phyloP scores from a whole-genome alignment of 2,797 vertebrate species.

The Sebastes oblongus region DNA sequence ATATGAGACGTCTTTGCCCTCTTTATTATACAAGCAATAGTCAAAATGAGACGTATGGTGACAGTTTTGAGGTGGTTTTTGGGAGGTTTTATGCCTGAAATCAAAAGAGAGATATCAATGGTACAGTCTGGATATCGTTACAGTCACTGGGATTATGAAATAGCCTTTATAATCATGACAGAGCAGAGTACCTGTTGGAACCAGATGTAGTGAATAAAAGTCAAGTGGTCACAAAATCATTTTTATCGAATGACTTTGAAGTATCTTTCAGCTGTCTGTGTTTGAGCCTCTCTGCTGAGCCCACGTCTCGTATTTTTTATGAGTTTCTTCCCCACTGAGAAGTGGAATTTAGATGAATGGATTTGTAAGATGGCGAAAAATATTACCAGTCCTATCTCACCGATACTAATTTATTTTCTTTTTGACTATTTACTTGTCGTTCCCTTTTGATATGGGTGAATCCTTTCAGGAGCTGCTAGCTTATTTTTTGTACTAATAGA shows the following conservation, averaged over 20 bases:
- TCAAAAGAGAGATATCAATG: conserved; percentile 12
- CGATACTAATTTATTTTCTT: neutral
- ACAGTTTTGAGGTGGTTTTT: neutral
- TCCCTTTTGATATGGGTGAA: neutral
- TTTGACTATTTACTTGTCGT: neutral
- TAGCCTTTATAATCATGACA: conserved; percentile 21
- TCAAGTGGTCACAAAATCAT: conserved; percentile 39
- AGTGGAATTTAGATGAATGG: neutral
- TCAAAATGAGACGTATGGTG: neutral
- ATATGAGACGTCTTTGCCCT: neutral
- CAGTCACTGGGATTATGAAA: neutral
- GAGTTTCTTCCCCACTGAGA: neutral
- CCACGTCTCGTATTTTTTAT: conserved; percentile 14
- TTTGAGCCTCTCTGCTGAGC: neutral
- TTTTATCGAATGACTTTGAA: conserved; percentile 13
- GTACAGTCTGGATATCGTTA: neutral
- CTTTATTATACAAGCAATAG: conserved; percentile 10
- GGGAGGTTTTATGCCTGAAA: conserved; percentile 11
- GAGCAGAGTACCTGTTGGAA: conserved; percentile 18
- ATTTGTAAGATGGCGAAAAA: neutral
- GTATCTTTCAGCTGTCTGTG: conserved; percentile 31
- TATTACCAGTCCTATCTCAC: neutral
- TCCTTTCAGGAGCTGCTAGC: neutral
- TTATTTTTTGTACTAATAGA: neutral
- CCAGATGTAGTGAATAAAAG: conserved; percentile 41